Base-by-base conservation (phyloP, 2,113 vertebrate genomes). In the Thunnus thynnus region DNA sequence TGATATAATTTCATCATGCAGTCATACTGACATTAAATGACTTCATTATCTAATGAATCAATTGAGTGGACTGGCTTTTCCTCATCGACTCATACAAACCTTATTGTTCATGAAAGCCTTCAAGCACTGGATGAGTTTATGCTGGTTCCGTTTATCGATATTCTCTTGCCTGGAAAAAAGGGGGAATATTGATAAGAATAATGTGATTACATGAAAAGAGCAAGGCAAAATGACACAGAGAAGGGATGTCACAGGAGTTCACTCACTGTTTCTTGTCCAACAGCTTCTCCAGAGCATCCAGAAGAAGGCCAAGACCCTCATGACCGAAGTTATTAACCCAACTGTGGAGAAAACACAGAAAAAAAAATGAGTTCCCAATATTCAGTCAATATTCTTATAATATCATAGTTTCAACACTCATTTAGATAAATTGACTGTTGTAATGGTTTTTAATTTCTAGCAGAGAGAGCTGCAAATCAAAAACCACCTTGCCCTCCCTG, bases 61-160 rank as follows among this genome's bases (percentile, higher is more conserved):
- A 20, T 1, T 22, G 18, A 6, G 20, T 55, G 5, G 30, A 71
- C 18, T 0, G 6, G 7, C 13, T 61, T 41, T 12, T 36, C n/a
- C 61, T 30, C 10, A 1, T 22, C 66, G 44, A 89, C 48, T 72
- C 36, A 76, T 87, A 92, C 96, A 94, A 93, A 98, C 98, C 96
- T 99, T 99, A 91, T 99, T 99, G 95, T 99, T 99, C 98, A 99
- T 99, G 94, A 99, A 99, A 64, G 98, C 98, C 95, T 96, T 99
- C 91, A 99, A 96, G 92, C 98, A 99, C 85, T 99, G 98, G 90
- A 99, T 99, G 52, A 99, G 96, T 94, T 99, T 99, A 93, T 99
- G 96, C 88, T 99, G 98, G 94, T 97, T 99, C 86, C 96, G 97
- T 94, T 99, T 99, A 91, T 99, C 97, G 41, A 99, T 98, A 86